Evolutionary conservation across 2,797 vertebrate genomes (phyloP).

Genomic region (Hydrocynus forskahlii): DNA sequence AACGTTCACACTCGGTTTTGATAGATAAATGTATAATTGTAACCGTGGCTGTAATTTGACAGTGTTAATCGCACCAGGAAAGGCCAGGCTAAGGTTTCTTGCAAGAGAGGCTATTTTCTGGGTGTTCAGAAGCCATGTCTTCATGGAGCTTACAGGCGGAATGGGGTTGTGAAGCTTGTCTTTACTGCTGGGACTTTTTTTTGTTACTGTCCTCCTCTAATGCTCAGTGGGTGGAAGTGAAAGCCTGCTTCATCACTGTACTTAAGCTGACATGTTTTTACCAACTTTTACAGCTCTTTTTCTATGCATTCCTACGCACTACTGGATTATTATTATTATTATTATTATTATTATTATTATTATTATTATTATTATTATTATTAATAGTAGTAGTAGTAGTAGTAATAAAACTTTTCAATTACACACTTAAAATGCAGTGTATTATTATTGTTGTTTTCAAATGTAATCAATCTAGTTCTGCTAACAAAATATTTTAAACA

Average conservation of each 20-base stretch:
- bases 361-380: not conserved
- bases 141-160: not conserved
- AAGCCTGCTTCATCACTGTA: conserved; percentile 10
- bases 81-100: conserved; percentile 55
- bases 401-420: not conserved
- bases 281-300: not conserved
- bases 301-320: not conserved
- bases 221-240: not conserved
- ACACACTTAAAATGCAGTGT: not conserved
- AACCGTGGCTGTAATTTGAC: conserved; percentile 70
- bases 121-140: conserved; percentile 38
- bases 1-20: conserved; percentile 58
- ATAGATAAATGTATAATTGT: conserved; percentile 65
- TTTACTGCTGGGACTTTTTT: conserved; percentile 11
- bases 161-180: conserved; percentile 33
- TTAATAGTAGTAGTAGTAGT: not conserved
- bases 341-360: not conserved
- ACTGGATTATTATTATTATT: not conserved
- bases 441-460: no score
- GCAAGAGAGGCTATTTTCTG: conserved; percentile 37
- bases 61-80: conserved; percentile 66
- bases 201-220: not conserved
- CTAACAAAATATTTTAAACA: no score
- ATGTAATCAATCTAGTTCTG: no score
- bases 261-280: not conserved